phyloP scores from a whole-genome alignment of 1,140 invertebrate species.

The Goniozus legneri region DNA sequence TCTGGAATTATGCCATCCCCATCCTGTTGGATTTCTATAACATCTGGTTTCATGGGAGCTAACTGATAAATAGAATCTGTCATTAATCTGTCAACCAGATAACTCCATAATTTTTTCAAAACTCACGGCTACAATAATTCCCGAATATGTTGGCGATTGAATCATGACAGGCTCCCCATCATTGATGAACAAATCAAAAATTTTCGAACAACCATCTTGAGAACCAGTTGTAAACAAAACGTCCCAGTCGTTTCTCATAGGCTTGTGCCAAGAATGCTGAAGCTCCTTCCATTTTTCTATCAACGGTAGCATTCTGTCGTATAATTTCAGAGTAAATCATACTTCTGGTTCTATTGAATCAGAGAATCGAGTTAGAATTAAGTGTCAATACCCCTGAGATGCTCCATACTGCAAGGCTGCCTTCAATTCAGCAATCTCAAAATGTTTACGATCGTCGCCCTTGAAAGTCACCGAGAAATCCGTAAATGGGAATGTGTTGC shows the following conservation, averaged over 20 bases:
- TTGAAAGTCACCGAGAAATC: constrained; percentile 60
- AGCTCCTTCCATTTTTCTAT: constrained; percentile 61
- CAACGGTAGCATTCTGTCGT: constrained; percentile 56
- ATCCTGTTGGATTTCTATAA: constrained; percentile 42
- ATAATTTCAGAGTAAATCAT: neutral
- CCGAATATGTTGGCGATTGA: constrained; percentile 65
- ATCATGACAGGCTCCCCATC: constrained; percentile 65
- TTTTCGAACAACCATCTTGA: constrained; percentile 71
- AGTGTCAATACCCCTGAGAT: constrained; percentile 62
- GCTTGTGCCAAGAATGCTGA: constrained; percentile 62
- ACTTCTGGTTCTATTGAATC: too few species aligned
- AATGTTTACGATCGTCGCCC: constrained; percentile 51
- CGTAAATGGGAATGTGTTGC: constrained; percentile 67
- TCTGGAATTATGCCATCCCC: constrained; percentile 42
- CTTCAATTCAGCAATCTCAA: constrained; percentile 57
- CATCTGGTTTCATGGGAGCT: constrained; percentile 29
- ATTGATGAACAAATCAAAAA: constrained; percentile 64
- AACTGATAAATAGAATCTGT: constrained; percentile 28
- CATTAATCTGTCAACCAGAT: neutral
- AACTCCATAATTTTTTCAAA: neutral
- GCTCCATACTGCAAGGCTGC: constrained; percentile 69
- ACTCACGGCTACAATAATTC: constrained; percentile 45
- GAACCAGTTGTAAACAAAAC: constrained; percentile 66
- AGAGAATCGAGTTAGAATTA: too few species aligned
- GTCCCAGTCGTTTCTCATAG: constrained; percentile 58